phyloP scores from a whole-genome alignment of 2,113 vertebrate species.

The Melanocharis versteri region DNA sequence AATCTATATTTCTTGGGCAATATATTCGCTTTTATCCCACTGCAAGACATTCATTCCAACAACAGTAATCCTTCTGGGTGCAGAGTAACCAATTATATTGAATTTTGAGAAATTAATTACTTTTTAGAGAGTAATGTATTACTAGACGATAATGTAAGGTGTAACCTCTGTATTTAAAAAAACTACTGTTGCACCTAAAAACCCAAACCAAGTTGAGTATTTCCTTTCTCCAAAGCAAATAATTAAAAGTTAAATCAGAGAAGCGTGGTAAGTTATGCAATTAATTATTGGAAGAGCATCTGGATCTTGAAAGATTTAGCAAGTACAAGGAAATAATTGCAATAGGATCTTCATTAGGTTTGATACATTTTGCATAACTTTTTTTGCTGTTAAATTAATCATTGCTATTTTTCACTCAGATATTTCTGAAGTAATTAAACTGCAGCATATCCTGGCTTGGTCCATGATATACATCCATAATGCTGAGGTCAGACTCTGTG shows the following conservation, averaged over 20 bases:
- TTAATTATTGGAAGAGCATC: constrained; percentile 57
- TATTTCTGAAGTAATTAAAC: constrained; percentile 41
- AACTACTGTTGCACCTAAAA: background rate
- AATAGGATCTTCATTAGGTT: constrained; percentile 39
- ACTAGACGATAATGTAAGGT: background rate
- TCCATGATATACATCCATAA: background rate
- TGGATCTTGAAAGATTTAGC: constrained; percentile 56
- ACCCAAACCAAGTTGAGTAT: background rate
- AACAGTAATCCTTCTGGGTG: background rate
- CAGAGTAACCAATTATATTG: background rate
- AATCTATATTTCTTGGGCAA: background rate
- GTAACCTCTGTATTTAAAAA: background rate
- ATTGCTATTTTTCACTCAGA: background rate
- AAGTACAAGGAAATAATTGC: constrained; percentile 42
- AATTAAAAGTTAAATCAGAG: constrained; percentile 36
- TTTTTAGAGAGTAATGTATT: background rate
- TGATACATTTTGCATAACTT: constrained; percentile 16
- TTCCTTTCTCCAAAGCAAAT: constrained; percentile 27
- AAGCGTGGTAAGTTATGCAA: constrained; percentile 33
- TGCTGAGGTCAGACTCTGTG: background rate
- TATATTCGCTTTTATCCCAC: background rate
- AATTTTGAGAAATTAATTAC: background rate
- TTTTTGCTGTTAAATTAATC: constrained; percentile 1
- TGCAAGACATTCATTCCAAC: background rate
- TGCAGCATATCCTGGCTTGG: background rate